Evolutionary conservation across 1,140 invertebrate genomes (phyloP).

Genomic region (Scaptodrosophila lebanonensis): DNA sequence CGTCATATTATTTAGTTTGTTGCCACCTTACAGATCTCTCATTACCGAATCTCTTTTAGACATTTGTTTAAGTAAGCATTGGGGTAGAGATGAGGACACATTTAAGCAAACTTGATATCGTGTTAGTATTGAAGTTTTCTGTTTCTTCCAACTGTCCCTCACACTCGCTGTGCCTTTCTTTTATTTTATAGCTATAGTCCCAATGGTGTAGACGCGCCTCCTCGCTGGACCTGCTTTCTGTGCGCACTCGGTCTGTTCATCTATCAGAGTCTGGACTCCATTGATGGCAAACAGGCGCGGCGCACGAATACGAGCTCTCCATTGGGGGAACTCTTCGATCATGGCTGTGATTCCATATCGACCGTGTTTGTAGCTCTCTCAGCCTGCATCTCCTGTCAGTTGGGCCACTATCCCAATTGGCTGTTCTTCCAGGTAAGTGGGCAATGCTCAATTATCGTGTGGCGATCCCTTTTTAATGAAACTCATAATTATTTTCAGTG

Average conservation of each 20-base stretch:
- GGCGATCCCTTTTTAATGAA: neutral
- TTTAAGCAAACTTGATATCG: no score
- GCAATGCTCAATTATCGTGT: neutral
- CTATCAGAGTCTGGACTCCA: conserved; percentile 99
- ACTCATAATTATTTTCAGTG: conserved; percentile 81
- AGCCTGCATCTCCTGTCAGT: conserved; percentile 92
- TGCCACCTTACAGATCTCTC: neutral
- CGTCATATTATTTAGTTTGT: conserved; percentile 20
- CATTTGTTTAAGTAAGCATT: no score
- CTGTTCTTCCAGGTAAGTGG: conserved; percentile 91
- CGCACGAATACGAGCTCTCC: conserved; percentile 94
- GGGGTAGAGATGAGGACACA: no score
- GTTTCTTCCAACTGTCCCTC: neutral
- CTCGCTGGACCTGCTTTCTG: conserved; percentile 93
- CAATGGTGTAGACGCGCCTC: conserved; percentile 84
- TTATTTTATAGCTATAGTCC: conserved; percentile 80
- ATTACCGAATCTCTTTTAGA: no score
- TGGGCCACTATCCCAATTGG: conserved; percentile 93
- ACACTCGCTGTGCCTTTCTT: neutral
- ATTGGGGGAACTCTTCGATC: conserved; percentile 98
- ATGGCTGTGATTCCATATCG: conserved; percentile 98
- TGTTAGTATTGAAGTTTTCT: neutral
- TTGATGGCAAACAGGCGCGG: conserved; percentile 99
- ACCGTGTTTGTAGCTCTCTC: conserved; percentile 98
- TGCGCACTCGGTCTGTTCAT: conserved; percentile 96